Percentiles rank a stretch among this genome's conserved stretches.
phyloP scores from a whole-genome alignment of 1,140 invertebrate species.

The Centruroides vittatus region DNA sequence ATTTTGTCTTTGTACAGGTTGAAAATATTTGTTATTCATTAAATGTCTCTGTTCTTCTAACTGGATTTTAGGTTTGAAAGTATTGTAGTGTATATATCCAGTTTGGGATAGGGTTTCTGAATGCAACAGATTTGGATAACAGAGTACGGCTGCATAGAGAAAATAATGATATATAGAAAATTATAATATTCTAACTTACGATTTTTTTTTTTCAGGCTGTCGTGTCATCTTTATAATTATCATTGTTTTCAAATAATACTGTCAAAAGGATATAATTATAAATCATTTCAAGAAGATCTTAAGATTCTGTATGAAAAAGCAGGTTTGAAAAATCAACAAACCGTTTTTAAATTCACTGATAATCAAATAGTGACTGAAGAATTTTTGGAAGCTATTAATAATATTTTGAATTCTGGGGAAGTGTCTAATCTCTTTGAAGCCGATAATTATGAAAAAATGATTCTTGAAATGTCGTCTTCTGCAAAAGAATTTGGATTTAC shows the following conservation, averaged over 20 bases:
- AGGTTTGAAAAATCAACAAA: constrained; percentile 30
- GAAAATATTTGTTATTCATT: no score
- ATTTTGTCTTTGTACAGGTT: no score
- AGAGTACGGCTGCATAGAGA: no score
- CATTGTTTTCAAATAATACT: constrained; percentile 76
- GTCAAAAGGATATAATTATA: constrained; percentile 62
- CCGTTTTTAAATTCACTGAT: constrained; percentile 34
- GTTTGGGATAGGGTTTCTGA: no score
- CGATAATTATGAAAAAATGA: constrained; percentile 67
- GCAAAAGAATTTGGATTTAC: constrained; percentile 53
- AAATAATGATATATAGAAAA: no score
- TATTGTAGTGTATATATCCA: no score
- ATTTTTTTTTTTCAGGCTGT: constrained; percentile 22
- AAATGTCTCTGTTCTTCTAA: no score
- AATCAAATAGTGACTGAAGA: constrained; percentile 53
- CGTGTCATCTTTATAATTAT: constrained; percentile 31
- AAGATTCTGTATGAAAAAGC: constrained; percentile 45
- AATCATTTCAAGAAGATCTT: constrained; percentile 60
- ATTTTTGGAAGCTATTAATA: constrained; percentile 80
- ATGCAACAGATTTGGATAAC: no score
- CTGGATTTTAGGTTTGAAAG: no score
- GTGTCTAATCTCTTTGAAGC: constrained; percentile 74
- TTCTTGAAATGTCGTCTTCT: constrained; percentile 48
- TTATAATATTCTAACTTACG: no score
- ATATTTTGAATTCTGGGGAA: constrained; percentile 73